phyloP scores from a whole-genome alignment of 2,113 vertebrate genomes.

The Silurus asotus region DNA sequence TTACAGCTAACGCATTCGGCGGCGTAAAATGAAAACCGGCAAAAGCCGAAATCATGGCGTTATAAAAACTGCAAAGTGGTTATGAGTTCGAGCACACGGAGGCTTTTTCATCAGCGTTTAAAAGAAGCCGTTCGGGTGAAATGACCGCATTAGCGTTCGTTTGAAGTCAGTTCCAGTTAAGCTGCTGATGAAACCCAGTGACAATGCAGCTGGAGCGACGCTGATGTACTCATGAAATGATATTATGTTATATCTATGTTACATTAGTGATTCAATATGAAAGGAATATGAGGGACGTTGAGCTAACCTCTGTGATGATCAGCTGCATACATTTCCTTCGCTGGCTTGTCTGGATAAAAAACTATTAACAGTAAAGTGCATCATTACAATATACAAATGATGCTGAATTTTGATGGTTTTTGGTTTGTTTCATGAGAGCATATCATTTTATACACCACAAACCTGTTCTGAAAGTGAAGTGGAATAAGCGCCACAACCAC shows the following conservation, averaged over 20 bases:
- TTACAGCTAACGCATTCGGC: not conserved
- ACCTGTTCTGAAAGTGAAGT: not conserved
- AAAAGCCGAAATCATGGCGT: not conserved
- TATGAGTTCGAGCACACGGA: slow-evolving; percentile 28
- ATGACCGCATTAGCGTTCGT: slow-evolving; percentile 37
- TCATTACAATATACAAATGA: not conserved
- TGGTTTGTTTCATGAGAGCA: not conserved
- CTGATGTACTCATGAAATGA: slow-evolving; percentile 11
- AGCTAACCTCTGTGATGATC: not conserved
- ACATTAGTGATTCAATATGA: not conserved
- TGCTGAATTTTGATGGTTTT: not conserved
- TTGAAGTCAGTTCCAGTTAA: slow-evolving; percentile 40
- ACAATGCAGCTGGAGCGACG: slow-evolving; percentile 27
- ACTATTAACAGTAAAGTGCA: not conserved
- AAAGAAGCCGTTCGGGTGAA: slow-evolving; percentile 26
- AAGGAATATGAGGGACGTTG: not conserved
- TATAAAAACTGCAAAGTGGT: not conserved
- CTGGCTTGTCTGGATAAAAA: not conserved
- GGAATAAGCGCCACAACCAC: not conserved
- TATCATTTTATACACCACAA: too few relatives aligned
- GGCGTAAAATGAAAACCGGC: not conserved
- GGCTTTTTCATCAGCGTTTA: slow-evolving; percentile 47
- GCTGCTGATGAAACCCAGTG: slow-evolving; percentile 48
- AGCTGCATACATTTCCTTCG: not conserved
- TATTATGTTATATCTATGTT: slow-evolving; percentile 1